Percentiles rank a stretch among this genome's conserved stretches.
Conservation (phyloP, 2,113 vertebrate species). For the Trogon melanurus region DNA sequence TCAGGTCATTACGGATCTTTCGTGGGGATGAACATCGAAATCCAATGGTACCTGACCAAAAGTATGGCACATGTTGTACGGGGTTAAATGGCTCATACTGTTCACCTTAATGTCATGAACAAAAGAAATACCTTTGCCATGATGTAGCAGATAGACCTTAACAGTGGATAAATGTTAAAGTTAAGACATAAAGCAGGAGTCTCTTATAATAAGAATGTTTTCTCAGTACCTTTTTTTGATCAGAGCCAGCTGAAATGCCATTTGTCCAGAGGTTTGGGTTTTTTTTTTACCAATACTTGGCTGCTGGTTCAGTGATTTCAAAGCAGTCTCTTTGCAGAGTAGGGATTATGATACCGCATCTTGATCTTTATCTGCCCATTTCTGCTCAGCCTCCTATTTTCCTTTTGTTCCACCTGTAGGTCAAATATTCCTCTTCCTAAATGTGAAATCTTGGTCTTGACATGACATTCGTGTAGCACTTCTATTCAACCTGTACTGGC, state of each 20-base stretch:
- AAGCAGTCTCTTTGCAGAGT: neutral
- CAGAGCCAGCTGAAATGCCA: neutral
- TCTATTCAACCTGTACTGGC: accelerated
- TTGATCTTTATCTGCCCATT: neutral
- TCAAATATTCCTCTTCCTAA: neutral
- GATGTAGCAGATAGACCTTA: neutral
- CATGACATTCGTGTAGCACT: neutral
- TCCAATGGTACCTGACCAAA: neutral
- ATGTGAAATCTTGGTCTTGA: neutral
- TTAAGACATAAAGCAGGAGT: neutral
- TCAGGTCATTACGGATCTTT: neutral
- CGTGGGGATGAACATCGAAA: neutral
- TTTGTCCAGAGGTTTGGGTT: neutral
- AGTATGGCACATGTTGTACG: accelerated
- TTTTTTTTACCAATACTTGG: neutral
- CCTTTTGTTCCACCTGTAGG: neutral
- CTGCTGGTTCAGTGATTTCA: neutral
- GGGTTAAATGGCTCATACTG: neutral
- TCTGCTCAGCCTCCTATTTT: neutral
- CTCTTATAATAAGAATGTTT: neutral
- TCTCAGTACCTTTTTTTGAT: neutral
- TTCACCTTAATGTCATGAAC: neutral
- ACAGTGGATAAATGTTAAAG: neutral
- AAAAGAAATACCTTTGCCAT: neutral
- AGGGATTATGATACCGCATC: neutral